phyloP scores from a whole-genome alignment of 2,797 vertebrate genomes.

The Naso thynnoides region DNA sequence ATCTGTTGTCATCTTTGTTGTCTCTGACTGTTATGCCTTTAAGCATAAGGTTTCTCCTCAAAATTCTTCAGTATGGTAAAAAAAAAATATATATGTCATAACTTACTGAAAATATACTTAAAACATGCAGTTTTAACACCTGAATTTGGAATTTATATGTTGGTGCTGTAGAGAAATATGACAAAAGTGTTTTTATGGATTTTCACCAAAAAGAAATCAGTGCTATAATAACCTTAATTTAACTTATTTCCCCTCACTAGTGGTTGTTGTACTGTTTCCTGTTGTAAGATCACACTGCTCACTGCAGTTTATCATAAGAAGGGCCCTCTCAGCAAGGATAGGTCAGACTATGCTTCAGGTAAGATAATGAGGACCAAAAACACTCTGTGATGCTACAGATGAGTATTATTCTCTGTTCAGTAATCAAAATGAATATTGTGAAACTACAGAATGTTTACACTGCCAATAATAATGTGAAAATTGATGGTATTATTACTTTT shows the following conservation, averaged over 20 bases:
- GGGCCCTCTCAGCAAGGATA: background rate
- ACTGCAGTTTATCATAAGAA: background rate
- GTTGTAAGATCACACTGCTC: background rate
- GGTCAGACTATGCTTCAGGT: background rate
- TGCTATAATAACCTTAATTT: background rate
- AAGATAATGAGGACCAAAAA: background rate
- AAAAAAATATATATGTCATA: background rate
- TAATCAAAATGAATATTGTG: background rate
- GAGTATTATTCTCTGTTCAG: background rate
- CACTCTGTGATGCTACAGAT: background rate
- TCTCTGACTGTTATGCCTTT: constrained; percentile 26
- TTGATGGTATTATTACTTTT: no score
- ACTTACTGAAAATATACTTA: background rate
- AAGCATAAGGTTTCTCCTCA: background rate
- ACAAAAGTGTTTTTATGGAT: background rate
- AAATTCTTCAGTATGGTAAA: background rate
- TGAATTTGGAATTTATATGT: background rate
- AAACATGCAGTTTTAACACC: no score
- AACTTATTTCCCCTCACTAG: background rate
- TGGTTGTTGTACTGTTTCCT: background rate
- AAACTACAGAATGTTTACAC: background rate
- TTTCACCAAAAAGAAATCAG: background rate
- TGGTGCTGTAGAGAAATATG: background rate
- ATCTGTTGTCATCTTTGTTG: no score
- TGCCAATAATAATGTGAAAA: background rate